Base-by-base conservation (phyloP, 2,888 invertebrate species). In the Eristalis intricaria region DNA sequence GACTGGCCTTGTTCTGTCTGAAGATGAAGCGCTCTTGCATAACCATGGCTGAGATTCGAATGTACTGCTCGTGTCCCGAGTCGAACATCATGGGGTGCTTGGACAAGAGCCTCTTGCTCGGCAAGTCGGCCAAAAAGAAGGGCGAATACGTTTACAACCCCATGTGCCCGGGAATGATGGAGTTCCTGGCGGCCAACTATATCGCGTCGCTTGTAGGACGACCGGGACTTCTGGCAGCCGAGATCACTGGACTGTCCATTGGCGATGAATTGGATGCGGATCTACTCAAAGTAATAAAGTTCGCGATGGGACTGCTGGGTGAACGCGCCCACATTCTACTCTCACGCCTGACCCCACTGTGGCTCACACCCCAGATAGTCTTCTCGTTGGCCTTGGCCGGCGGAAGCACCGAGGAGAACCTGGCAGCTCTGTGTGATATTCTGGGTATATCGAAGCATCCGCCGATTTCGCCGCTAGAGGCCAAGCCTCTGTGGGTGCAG, bases 141-240 rank as follows among this genome's bases (percentile, higher is more conserved):
- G 91, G 91, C 1, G 94, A 94, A 56, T 89, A 89, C 81, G 90
- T 93, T 26, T 94, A 93, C 90, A 93, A 93, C 13, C 94, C 94
- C 1, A 92, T 94, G 50, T 94, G 94, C 89, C 92, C 93, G 66
- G 93, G 94, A 1, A 93, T 94, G 84, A 93, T 93, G 19, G 94
- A 94, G 89, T 94, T 94, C 89, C 90, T 94, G n/a, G 94, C 94
- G 1, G 94, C 94, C 1, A 94, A 94, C 89, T 94, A 94, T 90
- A 92, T 94, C n/a, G 93, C 94, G 0, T 94, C 94, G 0, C 91
- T 94, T 5, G 94, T 94, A 5, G 94, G 93, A 89, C 93, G 94
- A 86, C 93, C 94, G 0, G 93, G 94, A 66, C 92, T 94, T 19
- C 90, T 94, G 5, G 91, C 94, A 23, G 92, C 94, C 13, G 94